Percentiles rank a stretch among this genome's conserved stretches.
phyloP scores from a whole-genome alignment of 2,797 vertebrate species.

The Brachymystax lenok region DNA sequence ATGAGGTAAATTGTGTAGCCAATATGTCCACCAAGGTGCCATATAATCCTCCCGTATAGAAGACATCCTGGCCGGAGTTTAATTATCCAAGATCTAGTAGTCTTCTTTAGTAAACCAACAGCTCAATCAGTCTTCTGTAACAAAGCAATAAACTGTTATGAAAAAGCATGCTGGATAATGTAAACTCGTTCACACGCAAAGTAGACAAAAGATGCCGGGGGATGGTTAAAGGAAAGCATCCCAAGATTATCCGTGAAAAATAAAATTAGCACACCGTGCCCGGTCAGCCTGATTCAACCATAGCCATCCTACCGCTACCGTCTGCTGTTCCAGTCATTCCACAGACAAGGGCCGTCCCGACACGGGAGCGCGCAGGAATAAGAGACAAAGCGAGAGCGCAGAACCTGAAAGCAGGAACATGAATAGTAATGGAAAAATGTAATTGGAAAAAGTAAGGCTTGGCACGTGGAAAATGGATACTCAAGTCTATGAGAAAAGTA shows the following conservation, averaged over 20 bases:
- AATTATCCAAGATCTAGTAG: neutral
- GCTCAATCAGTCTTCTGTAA: constrained; percentile 64
- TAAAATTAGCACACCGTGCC: neutral
- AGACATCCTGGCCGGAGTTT: constrained; percentile 69
- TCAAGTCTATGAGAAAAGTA: neutral
- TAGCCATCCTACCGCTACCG: constrained; percentile 28
- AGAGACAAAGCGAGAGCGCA: constrained; percentile 49
- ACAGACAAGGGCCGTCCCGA: neutral
- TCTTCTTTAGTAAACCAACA: constrained; percentile 20
- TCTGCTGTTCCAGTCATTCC: neutral
- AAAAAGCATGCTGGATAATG: constrained; percentile 38
- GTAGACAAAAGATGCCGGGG: constrained; percentile 6
- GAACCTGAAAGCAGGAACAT: neutral
- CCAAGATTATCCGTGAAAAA: neutral
- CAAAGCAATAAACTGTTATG: constrained; percentile 17
- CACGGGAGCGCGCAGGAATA: constrained; percentile 53
- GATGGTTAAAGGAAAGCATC: neutral
- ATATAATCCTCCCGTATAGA: constrained; percentile 80
- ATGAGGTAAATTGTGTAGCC: constrained; percentile 89
- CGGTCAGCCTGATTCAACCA: constrained; percentile 11
- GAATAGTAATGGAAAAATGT: neutral
- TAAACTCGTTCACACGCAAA: constrained; percentile 14
- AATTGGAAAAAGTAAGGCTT: too few species aligned
- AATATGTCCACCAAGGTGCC: constrained; percentile 90
- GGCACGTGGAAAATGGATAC: too few species aligned